Evolutionary conservation across 1,140 invertebrate genomes (phyloP).

Genomic region (Drosophila pectinifera): DNA sequence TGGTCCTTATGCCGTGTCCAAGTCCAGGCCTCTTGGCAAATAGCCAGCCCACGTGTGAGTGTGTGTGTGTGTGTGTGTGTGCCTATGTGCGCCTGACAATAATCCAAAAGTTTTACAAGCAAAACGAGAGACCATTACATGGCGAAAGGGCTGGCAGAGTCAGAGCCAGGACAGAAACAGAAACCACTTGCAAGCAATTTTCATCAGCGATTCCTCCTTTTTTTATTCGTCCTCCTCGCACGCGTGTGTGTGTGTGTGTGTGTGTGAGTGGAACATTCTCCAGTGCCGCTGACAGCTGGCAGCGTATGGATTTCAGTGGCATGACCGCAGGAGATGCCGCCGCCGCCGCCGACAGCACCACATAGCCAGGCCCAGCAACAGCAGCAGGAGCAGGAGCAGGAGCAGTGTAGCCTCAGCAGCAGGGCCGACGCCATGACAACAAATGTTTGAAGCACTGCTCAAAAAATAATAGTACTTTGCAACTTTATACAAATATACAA

Average conservation of each 20-base stretch:
- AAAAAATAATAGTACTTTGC: neutral
- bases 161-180: constrained; percentile 67
- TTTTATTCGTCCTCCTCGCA: constrained; percentile 8
- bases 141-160: constrained; percentile 54
- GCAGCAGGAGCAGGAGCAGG: neutral
- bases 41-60: constrained; percentile 52
- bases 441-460: constrained; percentile 24
- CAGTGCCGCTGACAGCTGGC: constrained; percentile 71
- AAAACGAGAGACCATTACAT: constrained; percentile 81
- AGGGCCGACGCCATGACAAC: constrained; percentile 50
- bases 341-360: constrained; percentile 15
- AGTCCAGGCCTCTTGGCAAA: constrained; percentile 70
- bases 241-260: constrained; percentile 1
- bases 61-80: constrained; percentile 13
- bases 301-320: constrained; percentile 62
- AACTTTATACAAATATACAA: too few relatives aligned
- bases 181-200: constrained; percentile 81
- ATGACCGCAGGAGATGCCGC: constrained; percentile 52
- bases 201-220: constrained; percentile 70
- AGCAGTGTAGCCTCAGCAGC: too few relatives aligned
- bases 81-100: constrained; percentile 70
- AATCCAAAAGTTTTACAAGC: constrained; percentile 84
- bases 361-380: constrained; percentile 13
- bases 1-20: constrained; percentile 32
- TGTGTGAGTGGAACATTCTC: constrained; percentile 47